phyloP scores from a whole-genome alignment of 2,113 vertebrate species.

The Antigone vipio region DNA sequence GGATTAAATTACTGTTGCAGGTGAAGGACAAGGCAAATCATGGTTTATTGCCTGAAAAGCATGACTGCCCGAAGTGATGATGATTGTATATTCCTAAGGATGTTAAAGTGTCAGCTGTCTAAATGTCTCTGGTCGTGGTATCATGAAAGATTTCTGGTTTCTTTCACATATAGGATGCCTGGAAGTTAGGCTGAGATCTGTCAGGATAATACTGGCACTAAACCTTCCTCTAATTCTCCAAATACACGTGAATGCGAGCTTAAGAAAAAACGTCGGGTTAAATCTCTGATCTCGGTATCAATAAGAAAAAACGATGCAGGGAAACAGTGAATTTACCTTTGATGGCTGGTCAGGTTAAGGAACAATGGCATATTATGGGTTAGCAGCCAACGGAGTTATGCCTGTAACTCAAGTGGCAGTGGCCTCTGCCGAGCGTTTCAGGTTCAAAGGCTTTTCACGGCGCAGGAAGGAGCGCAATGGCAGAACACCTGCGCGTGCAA shows the following conservation, averaged over 20 bases:
- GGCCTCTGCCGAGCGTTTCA: background rate
- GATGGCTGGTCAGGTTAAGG: background rate
- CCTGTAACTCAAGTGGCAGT: background rate
- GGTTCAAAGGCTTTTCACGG: background rate
- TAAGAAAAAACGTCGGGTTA: background rate
- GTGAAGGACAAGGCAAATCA: conserved; percentile 28
- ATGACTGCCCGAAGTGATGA: background rate
- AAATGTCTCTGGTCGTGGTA: background rate
- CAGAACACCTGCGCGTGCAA: background rate
- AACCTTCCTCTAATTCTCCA: background rate
- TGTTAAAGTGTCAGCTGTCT: background rate
- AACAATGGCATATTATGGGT: background rate
- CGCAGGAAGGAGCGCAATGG: background rate
- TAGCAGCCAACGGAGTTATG: background rate
- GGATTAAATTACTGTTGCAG: conserved; percentile 36
- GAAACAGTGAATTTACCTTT: background rate
- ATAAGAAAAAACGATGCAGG: background rate
- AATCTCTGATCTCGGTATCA: background rate
- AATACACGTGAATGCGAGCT: background rate
- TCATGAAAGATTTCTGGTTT: background rate
- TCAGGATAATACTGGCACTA: background rate
- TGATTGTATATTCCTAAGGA: background rate
- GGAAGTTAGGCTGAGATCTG: background rate
- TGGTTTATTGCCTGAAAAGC: conserved; percentile 31
- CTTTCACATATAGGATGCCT: background rate